A percentile compares a stretch with the other conserved stretches of the same genome.
Evolutionary conservation across 2,113 vertebrate species (phyloP).

Genomic region (Daubentonia madagascariensis): DNA sequence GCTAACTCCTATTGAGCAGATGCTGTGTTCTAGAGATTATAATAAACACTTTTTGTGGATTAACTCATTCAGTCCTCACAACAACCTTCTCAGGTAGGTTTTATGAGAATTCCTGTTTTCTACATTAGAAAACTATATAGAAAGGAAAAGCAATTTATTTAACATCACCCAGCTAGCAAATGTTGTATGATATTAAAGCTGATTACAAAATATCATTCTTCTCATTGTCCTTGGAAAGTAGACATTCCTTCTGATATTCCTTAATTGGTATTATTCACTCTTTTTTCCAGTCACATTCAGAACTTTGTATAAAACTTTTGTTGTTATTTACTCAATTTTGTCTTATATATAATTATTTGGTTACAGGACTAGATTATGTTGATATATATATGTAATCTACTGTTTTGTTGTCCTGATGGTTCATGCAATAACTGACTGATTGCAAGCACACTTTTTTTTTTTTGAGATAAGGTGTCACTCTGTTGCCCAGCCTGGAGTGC

Average conservation of each 20-base stretch:
- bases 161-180: neutral
- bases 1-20: neutral
- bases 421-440: neutral
- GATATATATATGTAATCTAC: neutral
- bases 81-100: neutral
- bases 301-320: neutral
- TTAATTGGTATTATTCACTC: neutral
- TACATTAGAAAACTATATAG: neutral
- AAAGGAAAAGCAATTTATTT: neutral
- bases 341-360: neutral
- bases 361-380: neutral
- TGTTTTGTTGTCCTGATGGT: neutral
- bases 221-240: neutral
- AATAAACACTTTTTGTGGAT: neutral
- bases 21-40: neutral
- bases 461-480: neutral
- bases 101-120: neutral
- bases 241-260: neutral
- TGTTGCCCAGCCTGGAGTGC: too few species aligned
- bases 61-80: neutral
- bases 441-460: neutral
- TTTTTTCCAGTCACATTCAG: neutral
- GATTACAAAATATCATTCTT: neutral
- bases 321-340: neutral
- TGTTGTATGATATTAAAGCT: neutral